Percentiles rank a stretch among this genome's conserved stretches.
phyloP scores from a whole-genome alignment of 2,888 invertebrate genomes.

The Dryobota labecula region DNA sequence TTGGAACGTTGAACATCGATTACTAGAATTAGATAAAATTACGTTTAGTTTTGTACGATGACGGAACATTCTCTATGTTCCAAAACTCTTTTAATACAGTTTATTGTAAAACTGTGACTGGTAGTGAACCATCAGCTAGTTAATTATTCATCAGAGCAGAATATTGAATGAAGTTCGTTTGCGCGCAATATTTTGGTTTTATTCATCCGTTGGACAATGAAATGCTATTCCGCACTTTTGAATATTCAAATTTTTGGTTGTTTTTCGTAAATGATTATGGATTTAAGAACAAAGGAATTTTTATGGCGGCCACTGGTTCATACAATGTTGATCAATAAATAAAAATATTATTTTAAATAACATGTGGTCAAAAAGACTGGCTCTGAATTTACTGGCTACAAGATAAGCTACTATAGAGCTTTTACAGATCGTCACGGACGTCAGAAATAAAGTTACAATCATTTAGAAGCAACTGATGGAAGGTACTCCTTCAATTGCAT shows the following conservation, averaged over 20 bases:
- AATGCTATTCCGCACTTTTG: slow-evolving; percentile 48
- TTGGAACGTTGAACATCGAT: no score
- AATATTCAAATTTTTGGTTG: slow-evolving; percentile 49
- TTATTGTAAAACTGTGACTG: slow-evolving; percentile 19
- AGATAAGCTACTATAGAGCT: background rate
- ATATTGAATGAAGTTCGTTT: slow-evolving; percentile 64
- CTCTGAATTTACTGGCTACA: background rate
- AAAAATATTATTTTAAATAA: background rate
- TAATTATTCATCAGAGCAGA: slow-evolving; percentile 69
- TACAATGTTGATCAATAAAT: background rate
- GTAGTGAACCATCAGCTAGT: slow-evolving; percentile 51
- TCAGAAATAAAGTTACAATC: background rate
- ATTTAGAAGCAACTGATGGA: no score
- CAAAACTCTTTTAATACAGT: slow-evolving; percentile 6
- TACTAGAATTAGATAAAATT: no score
- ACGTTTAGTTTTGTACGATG: no score
- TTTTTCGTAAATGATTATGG: slow-evolving; percentile 33
- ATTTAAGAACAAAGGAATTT: slow-evolving; percentile 17
- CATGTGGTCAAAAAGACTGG: background rate
- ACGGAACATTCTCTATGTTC: no score
- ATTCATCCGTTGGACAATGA: slow-evolving; percentile 53
- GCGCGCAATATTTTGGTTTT: slow-evolving; percentile 60
- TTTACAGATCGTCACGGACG: background rate
- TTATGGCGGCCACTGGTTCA: slow-evolving; percentile 1
- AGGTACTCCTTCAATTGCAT: background rate